phyloP scores from a whole-genome alignment of 2,888 invertebrate genomes.

The Calameuta pallipes region DNA sequence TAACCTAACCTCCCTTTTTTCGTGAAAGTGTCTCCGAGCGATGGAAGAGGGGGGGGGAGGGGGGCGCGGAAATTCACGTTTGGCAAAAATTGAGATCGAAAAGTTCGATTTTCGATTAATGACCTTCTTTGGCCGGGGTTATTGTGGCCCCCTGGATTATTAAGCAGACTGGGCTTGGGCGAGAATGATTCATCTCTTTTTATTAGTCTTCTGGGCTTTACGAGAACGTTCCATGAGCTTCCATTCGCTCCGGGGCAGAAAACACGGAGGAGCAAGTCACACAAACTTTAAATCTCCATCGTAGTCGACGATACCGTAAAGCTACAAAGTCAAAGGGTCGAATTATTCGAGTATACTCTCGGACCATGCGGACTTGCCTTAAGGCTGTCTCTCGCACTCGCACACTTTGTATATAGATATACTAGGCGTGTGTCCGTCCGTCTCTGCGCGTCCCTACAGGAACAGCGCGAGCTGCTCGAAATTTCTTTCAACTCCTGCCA shows the following conservation, averaged over 20 bases:
- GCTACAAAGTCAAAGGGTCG: background rate
- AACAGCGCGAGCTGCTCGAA: background rate
- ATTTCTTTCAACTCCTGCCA: background rate
- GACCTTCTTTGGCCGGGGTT: background rate
- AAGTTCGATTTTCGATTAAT: background rate
- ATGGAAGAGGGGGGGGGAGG: background rate
- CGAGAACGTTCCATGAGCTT: background rate
- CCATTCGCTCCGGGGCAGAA: background rate
- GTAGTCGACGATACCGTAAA: background rate
- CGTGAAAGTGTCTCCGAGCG: background rate
- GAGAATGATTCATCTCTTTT: background rate
- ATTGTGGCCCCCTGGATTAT: background rate
- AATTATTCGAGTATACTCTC: background rate
- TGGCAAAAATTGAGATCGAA: background rate
- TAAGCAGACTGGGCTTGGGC: background rate
- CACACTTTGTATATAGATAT: background rate
- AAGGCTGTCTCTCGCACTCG: background rate
- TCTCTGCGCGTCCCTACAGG: slow-evolving; percentile 18
- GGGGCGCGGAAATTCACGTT: background rate
- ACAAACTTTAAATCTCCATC: slow-evolving; percentile 8
- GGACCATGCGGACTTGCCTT: background rate
- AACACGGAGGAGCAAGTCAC: slow-evolving; percentile 42
- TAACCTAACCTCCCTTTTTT: background rate
- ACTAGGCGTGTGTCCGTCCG: slow-evolving; percentile 26
- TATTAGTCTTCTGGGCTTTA: background rate